Evolutionary conservation across 2,797 vertebrate genomes (phyloP), one percentile per base, ranked within the genome.

Genomic region (Chromis chromis): DNA sequence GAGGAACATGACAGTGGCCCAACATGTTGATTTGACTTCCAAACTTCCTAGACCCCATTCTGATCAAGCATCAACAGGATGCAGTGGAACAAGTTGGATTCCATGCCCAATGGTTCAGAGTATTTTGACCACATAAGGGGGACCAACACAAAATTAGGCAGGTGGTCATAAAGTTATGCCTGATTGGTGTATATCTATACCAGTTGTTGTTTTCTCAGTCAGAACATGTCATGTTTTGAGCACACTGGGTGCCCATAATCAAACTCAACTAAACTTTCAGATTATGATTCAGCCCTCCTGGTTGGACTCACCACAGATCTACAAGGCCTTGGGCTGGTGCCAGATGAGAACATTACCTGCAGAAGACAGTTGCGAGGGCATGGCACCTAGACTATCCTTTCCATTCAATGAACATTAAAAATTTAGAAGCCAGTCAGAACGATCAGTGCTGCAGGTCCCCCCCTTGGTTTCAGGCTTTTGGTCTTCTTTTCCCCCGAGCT

Each of bases 321-420:
- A 19, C 22, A 4, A 44, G 46, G 36, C 50, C 52, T 19, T 52
- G 31, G 40, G 53, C 24, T 66, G 42, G 48, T 74, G 14, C 59
- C 63, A 68, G 64, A 66, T 72, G 55, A 73, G n/a, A 82, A 66
- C 63, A 74, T 46, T 42, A 56, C 67, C 33, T 68, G 55, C 27
- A 36, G 61, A 58, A 25, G 66, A 24, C 24, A 67, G 39, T 21
- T 60, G 59, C 57, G 31, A 16, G 49, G 64, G 12, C 64, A 81
- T 36, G 49, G 16, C 70, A 53, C 25, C 24, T 14, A 48, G 56
- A 66, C 53, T 46, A 52, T 74, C 59, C 42, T 70, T 70, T 78
- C 56, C 75, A 65, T 86, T 86, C 74, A 75, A 74, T 76, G 48
- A 61, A 36, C 84, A 87, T 88, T 74, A 84, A 84, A 83, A 52